Evolutionary conservation across 1,140 invertebrate genomes (phyloP), one percentile per base, ranked within the genome.

Genomic region (Megathymus violae): DNA sequence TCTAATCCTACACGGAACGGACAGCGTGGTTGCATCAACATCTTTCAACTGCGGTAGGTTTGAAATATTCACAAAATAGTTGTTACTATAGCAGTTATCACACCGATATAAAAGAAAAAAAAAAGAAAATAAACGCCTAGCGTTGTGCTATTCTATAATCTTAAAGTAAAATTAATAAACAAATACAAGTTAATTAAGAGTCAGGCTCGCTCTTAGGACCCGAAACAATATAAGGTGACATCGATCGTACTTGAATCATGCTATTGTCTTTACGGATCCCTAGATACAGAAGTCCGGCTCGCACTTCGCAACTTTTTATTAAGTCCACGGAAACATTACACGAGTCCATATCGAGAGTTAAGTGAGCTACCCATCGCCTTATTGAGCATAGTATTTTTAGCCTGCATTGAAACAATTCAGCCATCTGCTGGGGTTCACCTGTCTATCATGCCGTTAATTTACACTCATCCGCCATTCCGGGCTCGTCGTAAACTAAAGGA

Each of bases 361-460:
- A 74, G 73, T 71, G 63, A 69, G 69, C 63, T 62, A 68, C 66
- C 62, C 54, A 67, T 68, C 54, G 54, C 62, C 66, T 67, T 78
- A 76, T 77, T 69, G 73, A 68, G 62, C 64, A 61, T 64, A 48
- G 68, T 85, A 83, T 86, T 89, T 89, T 87, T 89, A 88, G 79
- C 76, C 50, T 69, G 69, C 76, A 87, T 84, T 87, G 83, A 76
- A 86, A 88, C 78, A 78, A 85, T 89, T 87, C 81, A 70, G 67
- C 63, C 88, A 89, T 88, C 88, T 90, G 88, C 85, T 76, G n/a
- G 46, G 67, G 64, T 82, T 82, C 88, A 90, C 88, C 88, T 90
- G 88, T 89, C 85, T 78, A 83, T 88, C 79, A 80, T 76, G 75
- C 69, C 77, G 76, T 76, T 85, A 86, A 87, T 87, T 88, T 85